Percentiles rank a stretch among this genome's conserved stretches.
These are phyloP conservation scores for Peromyscus melanophrys DNA, from an alignment of 2,797 vertebrate species.

Conservation along the genomic window DNA sequence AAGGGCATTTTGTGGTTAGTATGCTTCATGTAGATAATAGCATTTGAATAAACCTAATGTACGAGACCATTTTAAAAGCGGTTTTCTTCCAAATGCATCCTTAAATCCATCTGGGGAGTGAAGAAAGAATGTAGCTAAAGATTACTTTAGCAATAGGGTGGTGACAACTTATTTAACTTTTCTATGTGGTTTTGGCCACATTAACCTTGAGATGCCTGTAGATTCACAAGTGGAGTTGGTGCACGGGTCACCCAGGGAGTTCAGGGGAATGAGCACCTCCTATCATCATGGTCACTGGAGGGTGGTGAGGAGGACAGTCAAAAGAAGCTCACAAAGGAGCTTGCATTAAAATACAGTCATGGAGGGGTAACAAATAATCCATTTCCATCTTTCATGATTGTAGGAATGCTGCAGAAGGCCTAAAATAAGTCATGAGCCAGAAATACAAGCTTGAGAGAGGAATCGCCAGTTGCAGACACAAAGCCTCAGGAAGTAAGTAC, in stretches of 20 bases:
- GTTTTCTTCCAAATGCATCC: neutral
- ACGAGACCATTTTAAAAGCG: conserved; percentile 4
- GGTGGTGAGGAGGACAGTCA: neutral
- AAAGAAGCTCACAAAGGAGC: neutral
- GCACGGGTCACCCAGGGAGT: neutral
- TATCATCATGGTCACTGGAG: neutral
- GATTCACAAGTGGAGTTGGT: neutral
- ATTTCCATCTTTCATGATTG: neutral
- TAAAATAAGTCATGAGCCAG: neutral
- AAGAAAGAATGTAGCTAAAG: neutral
- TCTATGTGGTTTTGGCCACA: neutral
- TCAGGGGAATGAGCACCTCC: neutral
- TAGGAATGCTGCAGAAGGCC: neutral
- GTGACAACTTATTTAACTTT: neutral
- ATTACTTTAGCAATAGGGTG: neutral
- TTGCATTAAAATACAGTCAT: neutral
- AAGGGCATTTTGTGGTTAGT: neutral
- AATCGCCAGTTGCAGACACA: neutral
- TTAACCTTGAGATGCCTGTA: neutral
- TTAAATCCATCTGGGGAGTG: neutral
- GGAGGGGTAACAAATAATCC: neutral
- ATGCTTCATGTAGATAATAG: neutral
- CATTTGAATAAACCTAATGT: neutral
- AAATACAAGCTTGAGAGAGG: neutral
- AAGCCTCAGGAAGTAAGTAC: neutral